Base-by-base conservation (phyloP, 2,888 invertebrate species). In the Drosophila kambysellisi region DNA sequence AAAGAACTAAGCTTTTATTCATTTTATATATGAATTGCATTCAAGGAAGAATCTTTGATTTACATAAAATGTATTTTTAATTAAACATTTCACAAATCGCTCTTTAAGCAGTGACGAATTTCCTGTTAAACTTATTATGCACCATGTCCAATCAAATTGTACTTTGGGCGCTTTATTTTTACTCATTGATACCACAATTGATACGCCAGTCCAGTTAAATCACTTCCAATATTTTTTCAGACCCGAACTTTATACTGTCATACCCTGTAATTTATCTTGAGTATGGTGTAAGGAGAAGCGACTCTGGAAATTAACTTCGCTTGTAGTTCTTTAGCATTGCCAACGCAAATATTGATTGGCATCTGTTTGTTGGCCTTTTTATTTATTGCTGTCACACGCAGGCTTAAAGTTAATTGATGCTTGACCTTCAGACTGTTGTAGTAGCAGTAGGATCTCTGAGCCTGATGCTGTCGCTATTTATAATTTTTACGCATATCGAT, bases 341-440 rank as follows among this genome's bases (percentile, higher is more conserved):
- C 20, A 43, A 20, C 5, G 43, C 20, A 20, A 43, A 29, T 46
- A 46, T 46, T 46, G 15, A 46, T 15, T 46, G 46, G 15, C 46
- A 46, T 32, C 37, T 33, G 17, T 35, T 46, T 35, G 3, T 20
- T n/a, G 12, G 6, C 4, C 11, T 58, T 41, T 17, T 51, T 53
- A 46, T 35, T 35, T 35, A 7, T 50, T 17, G 33, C 48, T 56
- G 39, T 54, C 46, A 46, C 9, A 30, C 29, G 30, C n/a, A n/a
- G 25, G 3, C 35, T 64, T 58, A 39, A 61, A 25, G 11, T 29
- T 50, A 43, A 74, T 53, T 76, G 53, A 57, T 56, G 53, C 25
- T 54, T 76, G 65, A 61, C 72, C 72, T 75, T 58, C 61, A 25
- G 37, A n/a, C 43, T 33, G 25, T 0, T 8, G 8, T 46, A 25